A percentile compares a stretch with the other conserved stretches of the same genome.
phyloP scores from a whole-genome alignment of 2,888 invertebrate genomes.

The Melikaiella ostensackeni region DNA sequence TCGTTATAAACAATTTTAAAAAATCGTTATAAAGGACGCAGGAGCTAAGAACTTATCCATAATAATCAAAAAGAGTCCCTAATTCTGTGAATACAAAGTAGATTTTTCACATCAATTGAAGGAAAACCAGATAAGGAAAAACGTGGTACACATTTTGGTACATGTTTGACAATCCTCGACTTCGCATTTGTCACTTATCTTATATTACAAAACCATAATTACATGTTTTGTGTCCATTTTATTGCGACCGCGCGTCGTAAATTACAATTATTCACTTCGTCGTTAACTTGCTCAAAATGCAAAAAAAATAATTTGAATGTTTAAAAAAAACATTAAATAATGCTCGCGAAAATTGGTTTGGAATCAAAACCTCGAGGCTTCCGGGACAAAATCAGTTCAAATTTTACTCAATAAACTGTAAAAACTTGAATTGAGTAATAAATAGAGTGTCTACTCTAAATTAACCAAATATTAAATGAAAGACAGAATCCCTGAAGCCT shows the following conservation, averaged over 20 bases:
- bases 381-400: not conserved
- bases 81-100: slow-evolving; percentile 6
- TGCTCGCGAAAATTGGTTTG: not conserved
- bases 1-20: slow-evolving; percentile 52
- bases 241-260: not conserved
- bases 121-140: not conserved
- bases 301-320: not conserved
- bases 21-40: not conserved
- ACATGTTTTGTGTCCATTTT: not conserved
- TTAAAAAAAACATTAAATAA: not conserved
- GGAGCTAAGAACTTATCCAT: slow-evolving; percentile 13
- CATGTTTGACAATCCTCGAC: not conserved
- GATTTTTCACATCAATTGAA: not conserved
- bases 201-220: slow-evolving; percentile 16
- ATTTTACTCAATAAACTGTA: not conserved
- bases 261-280: not conserved
- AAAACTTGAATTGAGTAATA: not conserved
- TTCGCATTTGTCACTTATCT: not conserved
- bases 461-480: not conserved
- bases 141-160: not conserved
- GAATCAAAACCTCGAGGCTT: not conserved
- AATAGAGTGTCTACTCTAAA: not conserved
- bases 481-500: not conserved
- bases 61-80: slow-evolving; percentile 6
- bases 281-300: not conserved